Conservation (phyloP, 2,797 vertebrate genomes). For the Neoniphon sammara region DNA sequence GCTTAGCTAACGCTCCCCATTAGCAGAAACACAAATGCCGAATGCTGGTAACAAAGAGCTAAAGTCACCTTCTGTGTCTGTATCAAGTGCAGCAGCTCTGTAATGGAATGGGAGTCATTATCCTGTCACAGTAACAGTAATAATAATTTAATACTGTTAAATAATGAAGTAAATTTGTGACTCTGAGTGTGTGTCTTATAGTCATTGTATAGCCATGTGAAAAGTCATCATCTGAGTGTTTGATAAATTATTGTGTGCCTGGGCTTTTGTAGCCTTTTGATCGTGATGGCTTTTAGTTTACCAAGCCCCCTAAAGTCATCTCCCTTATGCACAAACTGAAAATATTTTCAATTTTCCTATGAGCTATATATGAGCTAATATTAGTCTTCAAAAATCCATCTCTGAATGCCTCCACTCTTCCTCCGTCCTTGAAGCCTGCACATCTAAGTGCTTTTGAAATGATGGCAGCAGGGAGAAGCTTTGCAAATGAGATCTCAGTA, state of each 20-base stretch:
- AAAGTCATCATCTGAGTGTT: conserved; percentile 45
- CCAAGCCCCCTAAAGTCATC: conserved; percentile 54
- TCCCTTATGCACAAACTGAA: conserved; percentile 47
- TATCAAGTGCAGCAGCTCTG: not conserved
- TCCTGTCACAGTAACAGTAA: conserved; percentile 2
- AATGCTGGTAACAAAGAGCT: not conserved
- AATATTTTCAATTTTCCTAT: conserved; percentile 63
- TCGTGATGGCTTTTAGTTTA: conserved; percentile 56
- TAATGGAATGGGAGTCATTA: conserved; percentile 21
- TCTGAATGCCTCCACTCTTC: conserved; percentile 61
- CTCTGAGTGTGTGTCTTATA: conserved; percentile 34
- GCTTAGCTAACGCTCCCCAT: not conserved
- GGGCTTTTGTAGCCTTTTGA: conserved; percentile 42
- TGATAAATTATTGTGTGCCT: conserved; percentile 42
- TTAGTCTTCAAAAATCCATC: conserved; percentile 72
- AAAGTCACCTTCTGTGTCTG: conserved; percentile 1
- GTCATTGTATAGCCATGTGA: conserved; percentile 16
- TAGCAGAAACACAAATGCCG: not conserved
- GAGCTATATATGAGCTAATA: conserved; percentile 69
- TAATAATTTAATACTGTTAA: conserved; percentile 34
- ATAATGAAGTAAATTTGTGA: conserved; percentile 38
- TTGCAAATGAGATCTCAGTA: conserved; percentile 74
- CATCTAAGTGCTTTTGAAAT: conserved; percentile 79
- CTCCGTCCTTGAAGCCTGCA: conserved; percentile 70
- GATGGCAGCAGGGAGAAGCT: conserved; percentile 64